Conservation (phyloP, 2,797 vertebrate genomes). For the Malurus splendens region DNA sequence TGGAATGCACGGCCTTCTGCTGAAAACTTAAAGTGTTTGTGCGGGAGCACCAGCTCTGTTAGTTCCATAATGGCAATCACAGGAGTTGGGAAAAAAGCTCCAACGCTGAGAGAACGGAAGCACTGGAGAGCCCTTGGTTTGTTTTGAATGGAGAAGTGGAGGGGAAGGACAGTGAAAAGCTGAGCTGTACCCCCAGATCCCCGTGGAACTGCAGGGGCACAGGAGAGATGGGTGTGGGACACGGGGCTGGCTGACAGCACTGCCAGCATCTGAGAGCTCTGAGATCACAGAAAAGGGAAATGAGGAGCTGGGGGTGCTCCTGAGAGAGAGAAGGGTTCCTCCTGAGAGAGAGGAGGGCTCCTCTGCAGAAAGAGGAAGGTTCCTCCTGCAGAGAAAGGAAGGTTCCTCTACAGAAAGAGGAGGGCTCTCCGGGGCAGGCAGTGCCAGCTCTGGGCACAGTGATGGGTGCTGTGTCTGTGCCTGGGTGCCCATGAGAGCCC, state of each 20-base stretch:
- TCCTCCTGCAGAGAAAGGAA: too few relatives aligned
- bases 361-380: too few relatives aligned
- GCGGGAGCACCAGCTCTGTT: background rate
- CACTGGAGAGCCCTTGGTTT: background rate
- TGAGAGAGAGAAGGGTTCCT: too few relatives aligned
- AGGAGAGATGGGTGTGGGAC: background rate
- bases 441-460: background rate
- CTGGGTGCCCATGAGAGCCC: background rate
- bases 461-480: background rate
- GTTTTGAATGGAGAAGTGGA: background rate
- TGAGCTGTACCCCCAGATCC: background rate
- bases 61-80: background rate
- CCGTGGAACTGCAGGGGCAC: rapidly evolving
- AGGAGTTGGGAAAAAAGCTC: background rate
- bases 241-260: background rate
- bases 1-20: background rate
- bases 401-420: too few relatives aligned
- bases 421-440: rapidly evolving
- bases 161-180: background rate
- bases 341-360: too few relatives aligned
- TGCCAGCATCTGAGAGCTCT: rapidly evolving
- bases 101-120: background rate
- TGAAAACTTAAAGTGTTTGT: background rate
- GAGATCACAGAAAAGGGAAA: too few relatives aligned
- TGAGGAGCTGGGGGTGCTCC: background rate